Conservation (phyloP, 2,888 invertebrate species). For the Cenopis cana region DNA sequence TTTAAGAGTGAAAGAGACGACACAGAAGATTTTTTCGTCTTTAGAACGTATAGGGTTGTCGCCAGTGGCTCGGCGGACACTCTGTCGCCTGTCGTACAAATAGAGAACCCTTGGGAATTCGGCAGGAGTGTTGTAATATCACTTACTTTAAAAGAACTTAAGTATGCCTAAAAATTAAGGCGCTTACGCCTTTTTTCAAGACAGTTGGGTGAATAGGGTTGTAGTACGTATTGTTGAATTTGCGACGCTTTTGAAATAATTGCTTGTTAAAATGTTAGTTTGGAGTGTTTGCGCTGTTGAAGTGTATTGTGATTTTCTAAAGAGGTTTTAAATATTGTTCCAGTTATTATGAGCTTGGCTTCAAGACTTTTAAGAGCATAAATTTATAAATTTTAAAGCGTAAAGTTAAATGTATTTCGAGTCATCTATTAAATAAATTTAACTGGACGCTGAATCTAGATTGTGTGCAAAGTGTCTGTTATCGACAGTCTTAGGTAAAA, state of each 20-base stretch:
- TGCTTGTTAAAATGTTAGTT: conserved; percentile 47
- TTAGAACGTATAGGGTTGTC: conserved; percentile 5
- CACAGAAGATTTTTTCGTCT: neutral
- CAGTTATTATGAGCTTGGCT: conserved; percentile 14
- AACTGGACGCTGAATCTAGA: too few species aligned
- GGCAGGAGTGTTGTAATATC: conserved; percentile 27
- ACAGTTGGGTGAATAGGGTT: conserved; percentile 26
- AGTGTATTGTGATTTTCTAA: conserved; percentile 38
- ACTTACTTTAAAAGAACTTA: conserved; percentile 16
- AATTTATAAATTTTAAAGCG: neutral
- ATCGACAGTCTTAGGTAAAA: too few species aligned
- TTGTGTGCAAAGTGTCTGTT: too few species aligned
- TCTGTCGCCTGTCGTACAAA: conserved; percentile 26
- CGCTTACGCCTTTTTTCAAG: neutral
- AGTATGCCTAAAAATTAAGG: neutral
- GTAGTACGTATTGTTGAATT: conserved; percentile 38
- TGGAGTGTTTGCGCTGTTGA: conserved; percentile 42
- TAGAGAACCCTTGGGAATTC: conserved; percentile 33
- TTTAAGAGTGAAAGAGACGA: conserved; percentile 14
- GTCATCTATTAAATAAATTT: too few species aligned
- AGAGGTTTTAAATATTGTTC: conserved; percentile 29
- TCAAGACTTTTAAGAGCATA: neutral
- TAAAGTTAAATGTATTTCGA: neutral
- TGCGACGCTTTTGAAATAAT: conserved; percentile 43
- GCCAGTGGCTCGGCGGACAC: conserved; percentile 18